phyloP scores from a whole-genome alignment of 2,113 vertebrate species.

The Falco punctatus region DNA sequence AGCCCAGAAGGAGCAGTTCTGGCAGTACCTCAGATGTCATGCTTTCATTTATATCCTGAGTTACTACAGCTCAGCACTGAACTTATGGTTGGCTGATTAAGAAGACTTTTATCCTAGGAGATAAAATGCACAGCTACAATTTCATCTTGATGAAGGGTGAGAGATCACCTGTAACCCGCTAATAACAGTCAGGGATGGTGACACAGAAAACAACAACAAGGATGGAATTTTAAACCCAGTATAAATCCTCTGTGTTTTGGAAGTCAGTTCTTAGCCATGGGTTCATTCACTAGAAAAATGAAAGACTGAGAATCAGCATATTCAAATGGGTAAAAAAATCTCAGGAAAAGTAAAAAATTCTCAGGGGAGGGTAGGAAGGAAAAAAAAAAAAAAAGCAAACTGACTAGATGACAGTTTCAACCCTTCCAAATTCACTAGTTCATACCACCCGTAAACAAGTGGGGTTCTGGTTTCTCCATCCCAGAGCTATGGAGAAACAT shows the following conservation, averaged over 20 bases:
- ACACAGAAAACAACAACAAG: background rate
- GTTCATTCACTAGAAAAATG: background rate
- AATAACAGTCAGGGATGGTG: background rate
- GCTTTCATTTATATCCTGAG: background rate
- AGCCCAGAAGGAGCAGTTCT: background rate
- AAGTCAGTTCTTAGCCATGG: background rate
- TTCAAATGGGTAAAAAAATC: background rate
- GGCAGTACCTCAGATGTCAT: background rate
- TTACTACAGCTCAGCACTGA: background rate
- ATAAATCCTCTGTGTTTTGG: background rate
- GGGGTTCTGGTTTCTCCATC: background rate
- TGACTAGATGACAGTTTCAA: background rate
- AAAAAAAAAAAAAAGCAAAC: background rate
- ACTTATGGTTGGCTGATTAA: background rate
- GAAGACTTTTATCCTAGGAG: background rate
- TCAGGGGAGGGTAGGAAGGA: too few species aligned
- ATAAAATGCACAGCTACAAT: background rate
- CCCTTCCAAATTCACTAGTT: background rate
- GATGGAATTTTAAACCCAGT: background rate
- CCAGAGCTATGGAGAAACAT: background rate
- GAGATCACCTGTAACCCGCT: background rate
- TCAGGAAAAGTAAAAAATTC: too few species aligned
- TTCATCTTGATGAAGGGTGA: background rate
- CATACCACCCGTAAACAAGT: background rate
- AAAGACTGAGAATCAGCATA: background rate